phyloP scores from a whole-genome alignment of 2,888 invertebrate genomes.

The Caradrina kadenii region DNA sequence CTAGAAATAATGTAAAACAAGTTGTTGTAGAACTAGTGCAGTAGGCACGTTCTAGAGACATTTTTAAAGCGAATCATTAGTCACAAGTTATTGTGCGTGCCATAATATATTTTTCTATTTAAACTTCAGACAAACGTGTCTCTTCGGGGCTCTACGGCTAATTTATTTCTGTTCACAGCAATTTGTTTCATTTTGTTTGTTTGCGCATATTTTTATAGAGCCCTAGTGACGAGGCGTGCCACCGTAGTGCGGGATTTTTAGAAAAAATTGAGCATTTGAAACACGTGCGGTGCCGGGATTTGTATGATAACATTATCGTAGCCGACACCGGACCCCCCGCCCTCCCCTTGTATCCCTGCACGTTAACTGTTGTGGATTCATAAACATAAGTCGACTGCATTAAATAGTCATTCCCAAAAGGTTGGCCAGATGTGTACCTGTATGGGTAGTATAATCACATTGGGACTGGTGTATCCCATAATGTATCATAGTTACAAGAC shows the following conservation, averaged over 20 bases:
- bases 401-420: background rate
- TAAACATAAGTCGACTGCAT: background rate
- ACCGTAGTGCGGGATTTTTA: background rate
- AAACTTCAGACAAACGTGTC: constrained; percentile 56
- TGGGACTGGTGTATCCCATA: background rate
- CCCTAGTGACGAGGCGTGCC: constrained; percentile 12
- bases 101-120: constrained; percentile 36
- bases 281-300: background rate
- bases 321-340: background rate
- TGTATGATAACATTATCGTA: background rate
- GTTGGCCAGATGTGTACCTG: background rate
- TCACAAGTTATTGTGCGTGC: constrained; percentile 31
- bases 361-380: background rate
- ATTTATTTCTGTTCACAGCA: constrained; percentile 55
- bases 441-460: background rate
- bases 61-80: constrained; percentile 37
- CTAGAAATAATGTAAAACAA: background rate
- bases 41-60: constrained; percentile 19
- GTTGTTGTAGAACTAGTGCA: constrained; percentile 5
- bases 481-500: background rate
- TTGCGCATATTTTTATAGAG: constrained; percentile 45
- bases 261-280: background rate
- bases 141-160: constrained; percentile 40
- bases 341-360: background rate
- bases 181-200: constrained; percentile 52